Evolutionary conservation across 2,113 vertebrate genomes (phyloP).

Genomic region (Pongo pygmaeus): DNA sequence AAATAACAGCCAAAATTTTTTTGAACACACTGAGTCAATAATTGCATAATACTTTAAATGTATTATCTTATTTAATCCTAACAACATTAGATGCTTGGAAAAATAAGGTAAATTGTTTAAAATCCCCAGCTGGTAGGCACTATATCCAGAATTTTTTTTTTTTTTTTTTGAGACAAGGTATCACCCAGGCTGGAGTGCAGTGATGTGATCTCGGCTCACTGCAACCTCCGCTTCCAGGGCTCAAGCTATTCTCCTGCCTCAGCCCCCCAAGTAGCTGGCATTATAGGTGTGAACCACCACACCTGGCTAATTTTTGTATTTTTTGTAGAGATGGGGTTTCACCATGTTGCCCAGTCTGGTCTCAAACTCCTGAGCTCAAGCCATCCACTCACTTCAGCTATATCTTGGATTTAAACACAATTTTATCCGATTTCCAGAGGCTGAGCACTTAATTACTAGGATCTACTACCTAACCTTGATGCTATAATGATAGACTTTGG

Average conservation of each 20-base stretch:
- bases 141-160: not conserved
- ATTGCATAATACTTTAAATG: not conserved
- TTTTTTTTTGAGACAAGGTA: too few species aligned
- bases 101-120: not conserved
- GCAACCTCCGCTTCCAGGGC: too few species aligned
- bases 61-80: conserved; percentile 3
- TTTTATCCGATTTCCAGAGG: not conserved
- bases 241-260: too few species aligned
- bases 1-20: not conserved
- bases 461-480: not conserved
- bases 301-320: too few species aligned
- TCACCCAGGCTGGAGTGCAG: too few species aligned
- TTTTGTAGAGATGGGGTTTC: too few species aligned
- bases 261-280: too few species aligned
- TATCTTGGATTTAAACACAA: not conserved
- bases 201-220: too few species aligned
- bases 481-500: not conserved
- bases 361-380: too few species aligned
- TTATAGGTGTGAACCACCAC: too few species aligned
- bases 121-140: not conserved
- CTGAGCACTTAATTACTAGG: not conserved
- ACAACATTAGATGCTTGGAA: not conserved
- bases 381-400: not conserved
- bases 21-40: not conserved
- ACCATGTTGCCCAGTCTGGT: too few species aligned